Percentiles rank a stretch among this genome's conserved stretches.
Evolutionary conservation across 1,140 invertebrate genomes (phyloP).

Genomic region (Drosophila repleta): DNA sequence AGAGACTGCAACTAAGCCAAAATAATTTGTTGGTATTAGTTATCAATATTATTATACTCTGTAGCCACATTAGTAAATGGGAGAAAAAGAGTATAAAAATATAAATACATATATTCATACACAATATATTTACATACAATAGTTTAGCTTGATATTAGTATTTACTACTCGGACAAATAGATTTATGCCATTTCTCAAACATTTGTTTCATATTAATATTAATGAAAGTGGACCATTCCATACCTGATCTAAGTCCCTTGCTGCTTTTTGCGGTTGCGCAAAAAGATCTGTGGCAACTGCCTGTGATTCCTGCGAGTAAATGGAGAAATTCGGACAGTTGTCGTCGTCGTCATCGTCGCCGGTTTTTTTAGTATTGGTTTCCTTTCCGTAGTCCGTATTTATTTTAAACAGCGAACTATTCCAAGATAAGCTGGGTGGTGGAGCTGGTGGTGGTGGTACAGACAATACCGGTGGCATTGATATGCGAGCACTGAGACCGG

Average conservation of each 20-base stretch:
- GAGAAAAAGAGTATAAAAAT: constrained; percentile 1
- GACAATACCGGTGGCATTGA: constrained; percentile 53
- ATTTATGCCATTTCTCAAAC: constrained; percentile 35
- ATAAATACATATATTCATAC: too few relatives aligned
- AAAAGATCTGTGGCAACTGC: constrained; percentile 86
- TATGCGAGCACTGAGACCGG: constrained; percentile 20
- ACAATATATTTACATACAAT: background rate
- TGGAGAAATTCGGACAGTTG: constrained; percentile 92
- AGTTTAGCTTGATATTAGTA: too few relatives aligned
- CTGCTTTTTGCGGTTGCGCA: constrained; percentile 43
- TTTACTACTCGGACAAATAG: background rate
- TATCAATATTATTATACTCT: background rate
- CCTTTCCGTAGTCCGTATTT: constrained; percentile 53
- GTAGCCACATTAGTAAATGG: background rate
- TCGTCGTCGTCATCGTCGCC: constrained; percentile 86
- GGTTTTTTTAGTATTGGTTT: constrained; percentile 69
- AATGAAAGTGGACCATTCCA: constrained; percentile 21
- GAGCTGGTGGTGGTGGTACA: constrained; percentile 74
- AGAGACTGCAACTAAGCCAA: background rate
- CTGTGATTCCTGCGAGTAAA: constrained; percentile 91
- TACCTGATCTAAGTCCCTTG: constrained; percentile 66
- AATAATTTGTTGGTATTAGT: background rate
- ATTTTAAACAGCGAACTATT: constrained; percentile 71
- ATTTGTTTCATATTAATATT: background rate
- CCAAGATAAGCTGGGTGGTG: constrained; percentile 62